Evolutionary conservation across 1,140 invertebrate genomes (phyloP), one percentile per base, ranked within the genome.

Genomic region (Cydia fagiglandana): DNA sequence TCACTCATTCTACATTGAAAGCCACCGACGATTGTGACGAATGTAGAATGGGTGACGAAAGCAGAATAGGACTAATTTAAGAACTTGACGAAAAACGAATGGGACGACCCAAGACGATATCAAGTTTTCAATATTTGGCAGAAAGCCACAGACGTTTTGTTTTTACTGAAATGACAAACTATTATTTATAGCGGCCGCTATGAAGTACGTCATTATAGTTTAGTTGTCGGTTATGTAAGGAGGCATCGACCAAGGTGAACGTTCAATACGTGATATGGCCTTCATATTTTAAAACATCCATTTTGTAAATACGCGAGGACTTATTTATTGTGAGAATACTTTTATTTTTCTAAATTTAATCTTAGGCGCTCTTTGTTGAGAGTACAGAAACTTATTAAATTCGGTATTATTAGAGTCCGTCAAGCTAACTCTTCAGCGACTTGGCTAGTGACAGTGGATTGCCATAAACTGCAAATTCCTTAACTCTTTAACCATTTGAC

Each of bases 331-430:
- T 38, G 75, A 81, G 73, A 77, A 53, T 30, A 74, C 9, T 24
- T 56, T 66, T 77, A 76, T 70, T 56, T 70, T 64, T 74, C 47
- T 30, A 66, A 41, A 73, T 70, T 70, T 38, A 45, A 38, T 80
- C 66, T 64, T 64, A 74, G 73, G 75, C 79, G 77, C 79, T 76
- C 73, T 75, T 83, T 83, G 80, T 81, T 81, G 82, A 83, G 77
- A 81, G 82, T 83, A 81, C 66, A 81, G 82, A 80, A 80, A 50
- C 20, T 30, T 61, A 24, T 24, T 24, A 17, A 56, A 61, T 61
- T 61, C 53, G 4, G 17, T 61, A 24, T n/a, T 20, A 9, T 12
- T 53, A 17, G 38, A 45, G 45, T 47, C 13, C 0, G 9, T 41
- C 3, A 47, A 47, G 41, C 41, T 45, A 47, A 47, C 4, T 47